Conservation (phyloP, 1,140 invertebrate genomes). For the Stratiolaelaps scimitus region DNA sequence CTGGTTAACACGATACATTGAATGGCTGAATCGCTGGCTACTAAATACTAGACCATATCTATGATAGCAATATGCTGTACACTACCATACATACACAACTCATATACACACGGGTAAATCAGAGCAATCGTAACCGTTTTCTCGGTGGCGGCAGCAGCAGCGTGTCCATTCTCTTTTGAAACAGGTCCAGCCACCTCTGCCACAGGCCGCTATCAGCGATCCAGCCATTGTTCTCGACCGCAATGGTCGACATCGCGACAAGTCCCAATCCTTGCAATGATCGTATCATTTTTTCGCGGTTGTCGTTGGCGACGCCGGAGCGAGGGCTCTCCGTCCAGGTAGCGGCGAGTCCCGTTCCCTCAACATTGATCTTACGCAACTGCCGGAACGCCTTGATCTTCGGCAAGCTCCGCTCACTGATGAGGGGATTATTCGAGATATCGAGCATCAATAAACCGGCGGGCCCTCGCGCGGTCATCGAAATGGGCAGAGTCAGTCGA, state of each 20-base stretch:
- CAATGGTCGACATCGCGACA: background rate
- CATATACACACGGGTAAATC: too few relatives aligned
- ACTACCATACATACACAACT: too few relatives aligned
- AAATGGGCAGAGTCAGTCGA: conserved; percentile 9
- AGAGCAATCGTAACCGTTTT: too few relatives aligned
- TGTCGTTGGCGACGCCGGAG: too few relatives aligned
- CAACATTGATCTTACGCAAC: conserved; percentile 1
- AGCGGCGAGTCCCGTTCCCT: background rate
- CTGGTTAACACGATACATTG: too few relatives aligned
- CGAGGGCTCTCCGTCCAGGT: too few relatives aligned
- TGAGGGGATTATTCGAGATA: conserved; percentile 12
- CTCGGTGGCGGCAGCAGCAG: too few relatives aligned
- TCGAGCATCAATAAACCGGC: background rate
- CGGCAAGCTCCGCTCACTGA: background rate
- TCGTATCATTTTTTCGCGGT: too few relatives aligned
- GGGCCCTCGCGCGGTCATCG: background rate
- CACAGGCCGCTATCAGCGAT: conserved; percentile 18
- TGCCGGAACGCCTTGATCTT: conserved; percentile 22
- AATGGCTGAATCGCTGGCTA: too few relatives aligned
- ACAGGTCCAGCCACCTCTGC: background rate
- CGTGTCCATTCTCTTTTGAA: background rate
- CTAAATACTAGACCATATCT: too few relatives aligned
- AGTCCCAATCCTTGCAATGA: too few relatives aligned
- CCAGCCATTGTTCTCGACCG: conserved; percentile 12
- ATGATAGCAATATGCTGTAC: too few relatives aligned